phyloP scores from a whole-genome alignment of 1,140 invertebrate genomes.

The Cotesia chilonis region DNA sequence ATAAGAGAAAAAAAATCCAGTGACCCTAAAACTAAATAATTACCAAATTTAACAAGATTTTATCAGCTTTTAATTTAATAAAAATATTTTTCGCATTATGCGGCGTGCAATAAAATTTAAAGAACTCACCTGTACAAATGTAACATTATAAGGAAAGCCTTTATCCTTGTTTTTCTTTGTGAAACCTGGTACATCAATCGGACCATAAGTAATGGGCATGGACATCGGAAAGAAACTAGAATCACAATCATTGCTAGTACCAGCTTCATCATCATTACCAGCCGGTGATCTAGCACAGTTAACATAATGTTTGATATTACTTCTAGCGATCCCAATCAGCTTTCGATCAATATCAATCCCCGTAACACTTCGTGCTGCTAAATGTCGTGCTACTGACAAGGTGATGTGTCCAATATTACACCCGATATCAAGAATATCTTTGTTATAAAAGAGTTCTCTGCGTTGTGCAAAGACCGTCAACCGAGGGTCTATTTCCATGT shows the following conservation, averaged over 20 bases:
- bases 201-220: slow-evolving; percentile 85
- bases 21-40: too few species aligned
- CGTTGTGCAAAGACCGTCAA: slow-evolving; percentile 81
- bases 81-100: too few species aligned
- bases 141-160: slow-evolving; percentile 87
- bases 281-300: slow-evolving; percentile 63
- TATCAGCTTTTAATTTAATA: too few species aligned
- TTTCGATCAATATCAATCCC: slow-evolving; percentile 96
- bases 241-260: slow-evolving; percentile 48
- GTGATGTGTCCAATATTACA: slow-evolving; percentile 98
- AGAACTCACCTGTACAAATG: slow-evolving; percentile 80
- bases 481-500: slow-evolving; percentile 82
- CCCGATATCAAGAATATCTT: slow-evolving; percentile 95
- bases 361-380: slow-evolving; percentile 83
- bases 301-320: slow-evolving; percentile 83
- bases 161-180: slow-evolving; percentile 63
- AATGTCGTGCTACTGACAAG: slow-evolving; percentile 83
- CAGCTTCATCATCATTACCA: slow-evolving; percentile 51
- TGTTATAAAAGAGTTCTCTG: slow-evolving; percentile 85
- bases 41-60: too few species aligned
- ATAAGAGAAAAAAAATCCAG: too few species aligned
- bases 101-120: slow-evolving; percentile 20
- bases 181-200: slow-evolving; percentile 74
- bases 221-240: slow-evolving; percentile 82
- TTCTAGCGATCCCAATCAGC: slow-evolving; percentile 83